A percentile compares a stretch with the other conserved stretches of the same genome.
phyloP scores from a whole-genome alignment of 2,113 vertebrate species.

The Capreolus pygargus region DNA sequence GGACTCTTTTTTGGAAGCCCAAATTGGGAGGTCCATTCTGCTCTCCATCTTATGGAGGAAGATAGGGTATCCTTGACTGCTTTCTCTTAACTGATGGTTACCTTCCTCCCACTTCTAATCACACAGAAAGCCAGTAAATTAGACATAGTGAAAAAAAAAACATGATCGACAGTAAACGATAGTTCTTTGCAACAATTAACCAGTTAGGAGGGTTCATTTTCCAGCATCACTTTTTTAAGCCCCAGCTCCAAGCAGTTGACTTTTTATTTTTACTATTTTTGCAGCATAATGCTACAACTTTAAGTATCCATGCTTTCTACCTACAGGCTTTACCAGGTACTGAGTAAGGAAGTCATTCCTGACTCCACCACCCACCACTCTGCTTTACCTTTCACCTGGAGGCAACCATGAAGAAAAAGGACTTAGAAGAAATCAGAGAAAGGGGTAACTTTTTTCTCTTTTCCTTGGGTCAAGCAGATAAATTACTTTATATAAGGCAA shows the following conservation, averaged over 20 bases:
- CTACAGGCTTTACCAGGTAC: background rate
- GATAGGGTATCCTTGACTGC: background rate
- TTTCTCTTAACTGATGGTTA: background rate
- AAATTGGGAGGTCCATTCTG: background rate
- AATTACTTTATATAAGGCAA: background rate
- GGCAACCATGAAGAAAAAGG: background rate
- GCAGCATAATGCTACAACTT: background rate
- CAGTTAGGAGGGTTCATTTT: background rate
- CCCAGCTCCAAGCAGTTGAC: background rate
- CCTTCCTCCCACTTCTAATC: background rate
- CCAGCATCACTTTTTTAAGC: background rate
- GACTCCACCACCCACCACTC: background rate
- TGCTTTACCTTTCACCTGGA: background rate
- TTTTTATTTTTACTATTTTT: background rate
- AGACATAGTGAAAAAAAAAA: background rate
- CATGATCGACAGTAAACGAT: background rate
- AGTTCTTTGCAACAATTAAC: slow-evolving; percentile 19
- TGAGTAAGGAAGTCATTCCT: background rate
- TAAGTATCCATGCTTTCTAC: background rate
- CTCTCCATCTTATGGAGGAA: background rate
- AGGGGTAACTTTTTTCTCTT: background rate
- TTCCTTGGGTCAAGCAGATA: background rate
- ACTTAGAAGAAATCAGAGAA: background rate
- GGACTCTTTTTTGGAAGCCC: background rate
- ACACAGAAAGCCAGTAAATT: slow-evolving; percentile 22